These are phyloP conservation scores for Rhea pennata DNA, from an alignment of 2,113 vertebrate genomes.

Conservation along the genomic window DNA sequence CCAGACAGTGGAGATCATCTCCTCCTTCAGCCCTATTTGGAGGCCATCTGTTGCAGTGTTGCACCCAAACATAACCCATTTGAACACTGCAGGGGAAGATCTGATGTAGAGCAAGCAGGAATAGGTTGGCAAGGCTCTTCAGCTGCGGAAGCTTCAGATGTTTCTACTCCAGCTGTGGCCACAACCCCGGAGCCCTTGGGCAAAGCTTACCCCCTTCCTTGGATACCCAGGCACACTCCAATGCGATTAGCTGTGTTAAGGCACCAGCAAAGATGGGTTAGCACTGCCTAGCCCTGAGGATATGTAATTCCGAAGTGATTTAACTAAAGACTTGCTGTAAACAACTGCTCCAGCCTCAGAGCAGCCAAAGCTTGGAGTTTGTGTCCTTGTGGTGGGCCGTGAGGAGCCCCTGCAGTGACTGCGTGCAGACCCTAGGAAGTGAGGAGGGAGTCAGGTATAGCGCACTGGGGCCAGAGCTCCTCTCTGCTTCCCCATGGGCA, in stretches of 20 bases:
- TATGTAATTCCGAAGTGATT: neutral
- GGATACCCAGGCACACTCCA: neutral
- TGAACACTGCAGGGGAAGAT: neutral
- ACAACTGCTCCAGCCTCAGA: neutral
- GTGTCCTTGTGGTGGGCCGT: neutral
- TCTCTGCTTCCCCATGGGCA: too few relatives aligned
- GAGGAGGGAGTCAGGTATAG: neutral
- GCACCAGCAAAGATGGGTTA: neutral
- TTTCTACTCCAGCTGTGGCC: neutral
- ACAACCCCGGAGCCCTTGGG: neutral
- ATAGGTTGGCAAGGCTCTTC: neutral
- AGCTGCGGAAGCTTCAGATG: neutral
- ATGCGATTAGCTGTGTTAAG: neutral
- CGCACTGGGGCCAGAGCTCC: too few relatives aligned
- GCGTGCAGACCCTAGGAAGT: neutral
- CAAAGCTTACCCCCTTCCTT: neutral
- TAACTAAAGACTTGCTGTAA: neutral
- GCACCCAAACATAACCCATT: neutral
- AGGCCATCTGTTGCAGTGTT: neutral
- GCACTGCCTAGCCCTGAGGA: neutral
- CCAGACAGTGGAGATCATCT: neutral
- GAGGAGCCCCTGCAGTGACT: neutral
- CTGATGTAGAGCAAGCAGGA: neutral
- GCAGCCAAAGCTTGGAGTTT: neutral
- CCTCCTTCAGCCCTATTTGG: neutral